A percentile compares a stretch with the other conserved stretches of the same genome.
These are phyloP conservation scores for Drosophila buzzatii DNA, from an alignment of 2,888 invertebrate species.

Conservation along the genomic window DNA sequence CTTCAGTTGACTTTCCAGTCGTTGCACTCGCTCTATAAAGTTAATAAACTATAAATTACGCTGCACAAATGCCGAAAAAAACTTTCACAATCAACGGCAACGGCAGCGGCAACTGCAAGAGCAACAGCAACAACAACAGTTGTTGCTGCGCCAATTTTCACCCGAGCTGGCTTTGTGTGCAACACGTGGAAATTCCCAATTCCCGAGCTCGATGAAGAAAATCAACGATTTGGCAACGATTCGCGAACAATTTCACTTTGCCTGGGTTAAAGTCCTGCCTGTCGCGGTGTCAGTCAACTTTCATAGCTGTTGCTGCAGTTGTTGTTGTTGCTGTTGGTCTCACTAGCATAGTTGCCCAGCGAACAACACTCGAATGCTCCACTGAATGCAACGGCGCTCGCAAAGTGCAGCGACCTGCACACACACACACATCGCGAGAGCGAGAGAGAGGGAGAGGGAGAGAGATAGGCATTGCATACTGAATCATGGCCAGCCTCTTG, in stretches of 20 bases:
- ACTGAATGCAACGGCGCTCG: constrained; percentile 57
- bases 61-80: constrained; percentile 70
- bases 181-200: constrained; percentile 75
- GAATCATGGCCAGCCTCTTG: constrained; percentile 23
- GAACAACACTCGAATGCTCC: constrained; percentile 75
- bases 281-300: constrained; percentile 81
- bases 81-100: constrained; percentile 64
- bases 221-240: constrained; percentile 45
- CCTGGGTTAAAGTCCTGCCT: constrained; percentile 80
- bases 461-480: constrained; percentile 11
- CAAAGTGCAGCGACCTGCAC: constrained; percentile 74
- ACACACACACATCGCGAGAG: constrained; percentile 12
- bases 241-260: constrained; percentile 79
- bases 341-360: constrained; percentile 80
- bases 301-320: constrained; percentile 42
- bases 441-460: background rate
- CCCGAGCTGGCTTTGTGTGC: constrained; percentile 59
- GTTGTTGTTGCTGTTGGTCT: constrained; percentile 54
- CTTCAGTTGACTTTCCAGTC: constrained; percentile 64
- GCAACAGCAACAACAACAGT: constrained; percentile 27
- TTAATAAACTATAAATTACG: constrained; percentile 80
- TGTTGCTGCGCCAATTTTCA: constrained; percentile 64
- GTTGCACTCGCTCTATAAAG: constrained; percentile 76
- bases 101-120: constrained; percentile 8
- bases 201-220: constrained; percentile 32